phyloP scores from a whole-genome alignment of 2,888 invertebrate genomes.

The Leptinotarsa juncta region DNA sequence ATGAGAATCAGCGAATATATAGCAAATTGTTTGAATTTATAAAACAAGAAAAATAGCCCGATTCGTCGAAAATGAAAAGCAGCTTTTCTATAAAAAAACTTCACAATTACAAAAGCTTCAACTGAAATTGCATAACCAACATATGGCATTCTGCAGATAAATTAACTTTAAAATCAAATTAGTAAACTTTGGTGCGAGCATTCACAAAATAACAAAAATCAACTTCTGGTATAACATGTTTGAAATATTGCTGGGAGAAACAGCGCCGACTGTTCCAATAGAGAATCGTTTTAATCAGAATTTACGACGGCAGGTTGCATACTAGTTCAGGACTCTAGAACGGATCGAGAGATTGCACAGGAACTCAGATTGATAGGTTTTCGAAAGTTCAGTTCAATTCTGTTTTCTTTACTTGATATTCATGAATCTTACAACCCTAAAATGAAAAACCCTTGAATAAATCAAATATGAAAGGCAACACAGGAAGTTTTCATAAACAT shows the following conservation, averaged over 20 bases:
- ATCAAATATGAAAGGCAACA: too few species aligned
- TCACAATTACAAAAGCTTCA: slow-evolving; percentile 8
- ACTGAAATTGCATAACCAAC: not conserved
- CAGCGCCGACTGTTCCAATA: slow-evolving; percentile 13
- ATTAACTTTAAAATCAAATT: slow-evolving; percentile 13
- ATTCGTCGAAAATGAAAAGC: too few species aligned
- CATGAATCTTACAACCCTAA: too few species aligned
- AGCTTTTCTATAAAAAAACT: not conserved
- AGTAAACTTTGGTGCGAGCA: not conserved
- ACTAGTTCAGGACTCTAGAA: not conserved
- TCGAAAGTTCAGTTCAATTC: too few species aligned
- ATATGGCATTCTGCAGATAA: slow-evolving; percentile 1
- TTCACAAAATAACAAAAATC: slow-evolving; percentile 19
- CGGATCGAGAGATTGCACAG: not conserved
- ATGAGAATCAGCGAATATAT: too few species aligned
- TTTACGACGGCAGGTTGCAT: not conserved
- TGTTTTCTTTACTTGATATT: too few species aligned
- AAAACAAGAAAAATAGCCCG: too few species aligned
- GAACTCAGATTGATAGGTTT: not conserved
- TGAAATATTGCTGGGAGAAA: slow-evolving; percentile 20
- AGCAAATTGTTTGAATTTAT: too few species aligned
- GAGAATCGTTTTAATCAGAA: slow-evolving; percentile 3
- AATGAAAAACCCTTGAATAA: too few species aligned
- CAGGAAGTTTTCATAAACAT: too few species aligned
- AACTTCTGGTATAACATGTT: not conserved